Evolutionary conservation across 2,888 invertebrate species (phyloP).

Genomic region (Sinelater perroti): DNA sequence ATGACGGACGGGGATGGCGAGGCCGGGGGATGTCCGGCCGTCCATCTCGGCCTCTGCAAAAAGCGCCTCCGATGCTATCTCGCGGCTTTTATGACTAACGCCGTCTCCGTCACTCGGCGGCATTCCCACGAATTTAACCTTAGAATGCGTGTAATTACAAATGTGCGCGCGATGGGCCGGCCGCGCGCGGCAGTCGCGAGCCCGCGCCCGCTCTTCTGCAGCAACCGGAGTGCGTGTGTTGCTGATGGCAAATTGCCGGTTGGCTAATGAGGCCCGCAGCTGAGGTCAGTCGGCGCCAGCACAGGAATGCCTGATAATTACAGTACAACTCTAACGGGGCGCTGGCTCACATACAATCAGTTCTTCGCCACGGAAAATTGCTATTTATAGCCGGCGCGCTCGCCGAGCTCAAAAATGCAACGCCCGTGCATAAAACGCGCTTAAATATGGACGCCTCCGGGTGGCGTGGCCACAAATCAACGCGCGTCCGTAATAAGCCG

Average conservation of each 20-base stretch:
- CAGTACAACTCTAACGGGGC: slow-evolving; percentile 41
- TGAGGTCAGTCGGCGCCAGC: slow-evolving; percentile 51
- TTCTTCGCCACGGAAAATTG: slow-evolving; percentile 38
- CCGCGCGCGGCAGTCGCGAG: slow-evolving; percentile 24
- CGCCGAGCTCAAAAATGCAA: slow-evolving; percentile 29
- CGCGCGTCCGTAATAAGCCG: slow-evolving; percentile 16
- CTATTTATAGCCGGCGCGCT: slow-evolving; percentile 35
- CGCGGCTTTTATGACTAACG: slow-evolving; percentile 24
- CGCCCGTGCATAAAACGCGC: slow-evolving; percentile 29
- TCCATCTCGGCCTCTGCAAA: slow-evolving; percentile 27
- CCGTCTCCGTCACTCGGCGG: slow-evolving; percentile 14
- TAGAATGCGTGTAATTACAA: slow-evolving; percentile 24
- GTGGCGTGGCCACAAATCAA: slow-evolving; percentile 18
- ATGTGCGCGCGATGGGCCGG: slow-evolving; percentile 28
- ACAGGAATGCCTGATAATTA: slow-evolving; percentile 49
- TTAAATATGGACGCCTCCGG: slow-evolving; percentile 26
- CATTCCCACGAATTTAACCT: slow-evolving; percentile 29
- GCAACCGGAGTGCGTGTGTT: slow-evolving; percentile 41
- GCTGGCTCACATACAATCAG: slow-evolving; percentile 38
- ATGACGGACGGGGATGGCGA: slow-evolving; percentile 46
- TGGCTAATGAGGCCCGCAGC: slow-evolving; percentile 50
- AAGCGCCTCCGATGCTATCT: slow-evolving; percentile 28
- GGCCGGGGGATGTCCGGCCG: slow-evolving; percentile 31
- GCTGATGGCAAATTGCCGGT: slow-evolving; percentile 49
- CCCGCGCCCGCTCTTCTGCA: slow-evolving; percentile 27